phyloP scores from a whole-genome alignment of 2,113 vertebrate genomes.

The Clinocottus analis region DNA sequence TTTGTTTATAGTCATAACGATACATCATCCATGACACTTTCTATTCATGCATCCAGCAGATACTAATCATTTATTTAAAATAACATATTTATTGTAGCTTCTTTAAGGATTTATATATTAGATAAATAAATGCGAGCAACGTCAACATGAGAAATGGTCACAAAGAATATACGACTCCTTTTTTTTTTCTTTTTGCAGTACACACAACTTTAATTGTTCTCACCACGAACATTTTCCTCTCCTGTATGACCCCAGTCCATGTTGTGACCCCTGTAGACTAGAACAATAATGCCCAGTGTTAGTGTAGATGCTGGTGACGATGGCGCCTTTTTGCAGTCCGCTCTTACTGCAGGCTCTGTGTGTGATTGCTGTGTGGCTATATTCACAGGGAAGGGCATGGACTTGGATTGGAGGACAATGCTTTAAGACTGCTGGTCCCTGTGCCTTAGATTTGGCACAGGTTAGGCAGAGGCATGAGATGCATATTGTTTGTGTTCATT shows the following conservation, averaged over 20 bases:
- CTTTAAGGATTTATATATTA: conserved; percentile 6
- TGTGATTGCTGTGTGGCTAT: conserved; percentile 50
- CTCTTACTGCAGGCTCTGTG: conserved; percentile 40
- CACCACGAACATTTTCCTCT: conserved; percentile 26
- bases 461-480: conserved; percentile 85
- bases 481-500: conserved; percentile 97
- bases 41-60: not conserved
- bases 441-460: conserved; percentile 83
- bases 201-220: not conserved
- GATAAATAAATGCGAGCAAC: not conserved
- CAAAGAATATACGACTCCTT: not conserved
- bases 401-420: conserved; percentile 66
- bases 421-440: conserved; percentile 66
- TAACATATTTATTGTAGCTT: not conserved
- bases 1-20: not conserved
- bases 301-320: conserved; percentile 28
- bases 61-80: not conserved
- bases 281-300: conserved; percentile 27
- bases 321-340: conserved; percentile 32
- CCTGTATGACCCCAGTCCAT: conserved; percentile 11
- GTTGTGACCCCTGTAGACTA: conserved; percentile 34
- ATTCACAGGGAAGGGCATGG: conserved; percentile 58
- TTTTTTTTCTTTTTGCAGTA: not conserved
- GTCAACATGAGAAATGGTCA: not conserved
- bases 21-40: not conserved